phyloP scores from a whole-genome alignment of 2,113 vertebrate genomes.

The Pterophyllum scalare region DNA sequence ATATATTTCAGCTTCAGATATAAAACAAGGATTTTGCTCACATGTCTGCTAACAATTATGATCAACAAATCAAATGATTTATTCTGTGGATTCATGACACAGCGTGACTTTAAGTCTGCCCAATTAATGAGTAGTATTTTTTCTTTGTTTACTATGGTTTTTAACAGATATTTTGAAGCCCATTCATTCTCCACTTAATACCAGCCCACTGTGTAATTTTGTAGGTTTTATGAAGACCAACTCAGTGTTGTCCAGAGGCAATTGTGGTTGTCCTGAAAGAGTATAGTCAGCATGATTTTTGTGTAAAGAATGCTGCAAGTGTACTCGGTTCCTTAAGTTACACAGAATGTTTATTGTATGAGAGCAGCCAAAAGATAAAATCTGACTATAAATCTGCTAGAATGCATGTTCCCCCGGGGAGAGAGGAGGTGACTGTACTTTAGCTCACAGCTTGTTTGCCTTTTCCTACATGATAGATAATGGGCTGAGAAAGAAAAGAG shows the following conservation, averaged over 20 bases:
- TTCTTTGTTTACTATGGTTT: conserved; percentile 14
- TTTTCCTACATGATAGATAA: conserved; percentile 42
- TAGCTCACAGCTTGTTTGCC: conserved; percentile 29
- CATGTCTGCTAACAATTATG: background rate
- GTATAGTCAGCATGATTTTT: conserved; percentile 35
- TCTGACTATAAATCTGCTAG: conserved; percentile 45
- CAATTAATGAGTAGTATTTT: conserved; percentile 24
- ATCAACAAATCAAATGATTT: background rate
- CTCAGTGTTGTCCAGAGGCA: conserved; percentile 54
- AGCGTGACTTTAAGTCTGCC: conserved; percentile 6
- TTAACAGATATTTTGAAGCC: conserved; percentile 18
- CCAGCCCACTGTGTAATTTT: conserved; percentile 51
- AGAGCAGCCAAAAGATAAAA: conserved; percentile 42
- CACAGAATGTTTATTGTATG: conserved; percentile 37
- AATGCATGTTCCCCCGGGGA: conserved; percentile 36
- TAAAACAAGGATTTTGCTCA: background rate
- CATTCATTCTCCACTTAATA: conserved; percentile 44
- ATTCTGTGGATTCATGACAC: background rate
- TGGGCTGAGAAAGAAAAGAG: conserved; percentile 26
- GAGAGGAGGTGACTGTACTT: conserved; percentile 13
- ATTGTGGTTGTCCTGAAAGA: conserved; percentile 38
- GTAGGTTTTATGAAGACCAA: conserved; percentile 70
- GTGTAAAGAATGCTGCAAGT: conserved; percentile 41
- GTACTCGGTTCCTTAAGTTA: conserved; percentile 31
- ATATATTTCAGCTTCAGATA: background rate